Evolutionary conservation across 2,888 invertebrate species (phyloP), one percentile per base, ranked within the genome.

Genomic region (Monochamus alternatus): DNA sequence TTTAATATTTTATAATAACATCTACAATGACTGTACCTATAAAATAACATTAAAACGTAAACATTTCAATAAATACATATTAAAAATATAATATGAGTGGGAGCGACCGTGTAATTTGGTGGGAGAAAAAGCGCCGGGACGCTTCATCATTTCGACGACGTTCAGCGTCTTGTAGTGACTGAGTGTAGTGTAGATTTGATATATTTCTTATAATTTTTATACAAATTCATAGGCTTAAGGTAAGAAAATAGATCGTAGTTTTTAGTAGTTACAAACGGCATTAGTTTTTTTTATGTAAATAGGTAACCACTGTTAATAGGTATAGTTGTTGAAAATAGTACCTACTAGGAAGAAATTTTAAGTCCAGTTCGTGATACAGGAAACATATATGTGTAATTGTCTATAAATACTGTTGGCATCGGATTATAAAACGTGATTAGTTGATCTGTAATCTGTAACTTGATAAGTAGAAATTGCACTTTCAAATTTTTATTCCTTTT

Each of bases 351-450:
- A 14, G 22, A 55, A 55, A n/a, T 55, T 3, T 55, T 4, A 55
- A 55, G n/a, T 22, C 7, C 55, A 55, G 12, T 64, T 52, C 30
- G 58, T 9, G 32, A n/a, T 52, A 75, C 76, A 32, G 73, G 76
- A 55, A 22, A 22, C n/a, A 22, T n/a, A 55, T 55, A 55, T 76
- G 73, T 79, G 77, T 77, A 77, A 77, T 70, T 76, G 62, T 73
- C 79, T 79, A 79, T 73, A 75, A 79, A 79, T 77, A 79, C 73
- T 76, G 55, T 76, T 79, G 79, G 76, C 75, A 77, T 63, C 52
- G 38, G 52, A 59, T 52, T 72, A 4, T 58, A 52, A 55, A 22
- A 47, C 14, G 62, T 62, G 47, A 73, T 59, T 52, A 55, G 32
- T 38, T 66, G 55, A 14, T 47, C 9, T 22, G 14, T 58, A 30